A percentile compares a stretch with the other conserved stretches of the same genome.
Evolutionary conservation across 2,888 invertebrate genomes (phyloP).

Genomic region (Trachelus troglodyta): DNA sequence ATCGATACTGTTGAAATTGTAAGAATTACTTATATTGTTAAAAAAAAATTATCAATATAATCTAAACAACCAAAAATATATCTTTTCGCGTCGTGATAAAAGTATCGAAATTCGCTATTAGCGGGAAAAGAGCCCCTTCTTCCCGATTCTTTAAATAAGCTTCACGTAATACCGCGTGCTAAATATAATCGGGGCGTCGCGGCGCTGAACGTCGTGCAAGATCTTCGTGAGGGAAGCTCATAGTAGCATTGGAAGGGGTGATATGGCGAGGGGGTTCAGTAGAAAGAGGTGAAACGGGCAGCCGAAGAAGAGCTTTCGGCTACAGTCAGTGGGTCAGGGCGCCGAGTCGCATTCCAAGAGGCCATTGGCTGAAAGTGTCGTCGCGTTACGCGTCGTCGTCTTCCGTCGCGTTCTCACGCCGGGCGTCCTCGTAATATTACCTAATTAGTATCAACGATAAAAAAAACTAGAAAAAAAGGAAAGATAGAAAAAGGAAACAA

Average conservation of each 20-base stretch:
- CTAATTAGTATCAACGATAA: background rate
- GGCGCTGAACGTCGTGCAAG: constrained; percentile 27
- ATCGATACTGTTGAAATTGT: background rate
- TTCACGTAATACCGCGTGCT: constrained; percentile 57
- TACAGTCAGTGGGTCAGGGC: constrained; percentile 66
- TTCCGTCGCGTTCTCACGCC: background rate
- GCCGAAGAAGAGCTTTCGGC: constrained; percentile 56
- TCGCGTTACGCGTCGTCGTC: background rate
- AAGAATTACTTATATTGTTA: background rate
- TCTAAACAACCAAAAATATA: background rate
- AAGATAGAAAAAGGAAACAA: background rate
- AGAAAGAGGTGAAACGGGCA: constrained; percentile 27
- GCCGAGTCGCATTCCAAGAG: constrained; percentile 60
- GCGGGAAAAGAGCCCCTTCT: constrained; percentile 30
- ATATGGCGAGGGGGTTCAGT: constrained; percentile 20
- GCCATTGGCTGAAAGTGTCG: constrained; percentile 38
- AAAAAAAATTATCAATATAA: background rate
- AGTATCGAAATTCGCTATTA: background rate
- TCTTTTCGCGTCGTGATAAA: background rate
- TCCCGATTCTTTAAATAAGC: constrained; percentile 62
- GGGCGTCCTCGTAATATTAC: constrained; percentile 1
- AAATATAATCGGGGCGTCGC: constrained; percentile 54
- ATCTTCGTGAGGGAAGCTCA: constrained; percentile 21
- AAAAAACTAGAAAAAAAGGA: background rate
- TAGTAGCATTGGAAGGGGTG: constrained; percentile 17